Evolutionary conservation across 2,888 invertebrate species (phyloP).

Genomic region (Buathra laborator): DNA sequence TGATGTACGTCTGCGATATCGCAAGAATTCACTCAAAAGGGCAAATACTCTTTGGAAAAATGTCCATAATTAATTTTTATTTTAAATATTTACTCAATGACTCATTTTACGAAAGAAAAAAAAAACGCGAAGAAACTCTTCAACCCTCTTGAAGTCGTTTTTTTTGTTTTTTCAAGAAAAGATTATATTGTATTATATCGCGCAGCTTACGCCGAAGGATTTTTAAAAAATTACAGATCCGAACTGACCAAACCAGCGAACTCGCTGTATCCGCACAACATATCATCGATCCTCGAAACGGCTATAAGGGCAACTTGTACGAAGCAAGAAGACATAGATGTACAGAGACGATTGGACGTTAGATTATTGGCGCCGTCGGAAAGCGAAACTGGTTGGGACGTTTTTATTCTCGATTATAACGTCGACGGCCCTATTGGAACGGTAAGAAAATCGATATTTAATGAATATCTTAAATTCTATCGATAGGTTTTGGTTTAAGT

Average conservation of each 20-base stretch:
- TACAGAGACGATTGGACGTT: conserved; percentile 95
- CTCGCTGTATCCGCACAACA: conserved; percentile 94
- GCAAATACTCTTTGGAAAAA: too few species aligned
- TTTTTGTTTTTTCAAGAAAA: conserved; percentile 14
- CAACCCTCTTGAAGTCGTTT: not conserved
- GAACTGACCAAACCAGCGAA: conserved; percentile 95
- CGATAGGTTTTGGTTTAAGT: not conserved
- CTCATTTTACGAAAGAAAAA: not conserved
- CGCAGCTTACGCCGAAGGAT: conserved; percentile 48
- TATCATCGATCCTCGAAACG: conserved; percentile 93
- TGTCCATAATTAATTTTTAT: too few species aligned
- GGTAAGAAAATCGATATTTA: conserved; percentile 84
- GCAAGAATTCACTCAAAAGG: too few species aligned
- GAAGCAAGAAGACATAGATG: conserved; percentile 96
- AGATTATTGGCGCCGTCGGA: conserved; percentile 88
- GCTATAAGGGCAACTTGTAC: conserved; percentile 97
- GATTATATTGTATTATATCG: not conserved
- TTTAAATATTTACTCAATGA: too few species aligned
- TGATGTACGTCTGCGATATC: too few species aligned
- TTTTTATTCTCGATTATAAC: conserved; percentile 93
- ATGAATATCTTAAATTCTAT: not conserved
- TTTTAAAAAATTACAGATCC: conserved; percentile 87
- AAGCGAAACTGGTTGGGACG: conserved; percentile 96
- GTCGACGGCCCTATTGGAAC: conserved; percentile 96
- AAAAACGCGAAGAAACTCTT: not conserved